Conservation (phyloP, 2,113 vertebrate species). For the Eurystomus gularis region DNA sequence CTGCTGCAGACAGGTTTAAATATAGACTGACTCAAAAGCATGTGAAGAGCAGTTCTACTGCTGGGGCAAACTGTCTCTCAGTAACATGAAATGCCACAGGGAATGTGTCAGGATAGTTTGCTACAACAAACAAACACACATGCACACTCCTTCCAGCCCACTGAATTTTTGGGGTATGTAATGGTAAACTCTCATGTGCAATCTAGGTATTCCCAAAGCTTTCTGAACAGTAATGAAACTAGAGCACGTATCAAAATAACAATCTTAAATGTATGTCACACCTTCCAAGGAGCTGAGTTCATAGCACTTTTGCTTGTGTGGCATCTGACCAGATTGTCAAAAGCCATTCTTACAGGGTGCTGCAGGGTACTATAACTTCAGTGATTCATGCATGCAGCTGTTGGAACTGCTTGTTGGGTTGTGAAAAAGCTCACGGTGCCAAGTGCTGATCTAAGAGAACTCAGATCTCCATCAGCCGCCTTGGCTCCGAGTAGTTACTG, state of each 20-base stretch:
- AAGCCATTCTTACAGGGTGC: constrained; percentile 22
- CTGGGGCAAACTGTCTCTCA: constrained; percentile 12
- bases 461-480: constrained; percentile 47
- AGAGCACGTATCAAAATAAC: neutral
- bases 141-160: neutral
- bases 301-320: neutral
- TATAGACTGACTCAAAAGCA: constrained; percentile 44
- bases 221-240: neutral
- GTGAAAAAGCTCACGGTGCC: constrained; percentile 51
- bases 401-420: constrained; percentile 56
- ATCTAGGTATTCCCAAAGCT: neutral
- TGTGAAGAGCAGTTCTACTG: constrained; percentile 4
- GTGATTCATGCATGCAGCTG: constrained; percentile 66
- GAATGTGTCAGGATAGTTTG: neutral
- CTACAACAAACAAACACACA: neutral
- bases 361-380: constrained; percentile 49
- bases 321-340: constrained; percentile 41
- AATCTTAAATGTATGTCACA: neutral
- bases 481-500: constrained; percentile 35
- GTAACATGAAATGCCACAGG: neutral
- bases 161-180: neutral
- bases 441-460: constrained; percentile 69
- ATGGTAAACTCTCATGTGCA: neutral
- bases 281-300: constrained; percentile 1
- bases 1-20: constrained; percentile 42